phyloP scores from a whole-genome alignment of 1,140 invertebrate species.

The Tenebrio molitor region DNA sequence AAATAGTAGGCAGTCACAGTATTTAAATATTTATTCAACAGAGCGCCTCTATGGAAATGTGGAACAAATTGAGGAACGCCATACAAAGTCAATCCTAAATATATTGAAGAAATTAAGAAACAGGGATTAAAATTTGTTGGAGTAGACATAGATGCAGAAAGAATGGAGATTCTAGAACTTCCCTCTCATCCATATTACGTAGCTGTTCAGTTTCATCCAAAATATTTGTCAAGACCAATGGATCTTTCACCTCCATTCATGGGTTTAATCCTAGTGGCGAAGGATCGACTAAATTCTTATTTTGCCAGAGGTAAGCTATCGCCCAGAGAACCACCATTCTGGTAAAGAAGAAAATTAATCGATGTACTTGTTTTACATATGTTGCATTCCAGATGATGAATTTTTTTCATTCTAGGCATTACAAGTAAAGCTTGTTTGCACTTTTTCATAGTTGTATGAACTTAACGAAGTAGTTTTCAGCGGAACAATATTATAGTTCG shows the following conservation, averaged over 20 bases:
- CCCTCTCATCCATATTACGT: slow-evolving; percentile 92
- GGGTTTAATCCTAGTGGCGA: slow-evolving; percentile 91
- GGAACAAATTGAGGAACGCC: slow-evolving; percentile 92
- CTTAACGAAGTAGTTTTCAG: too few species aligned
- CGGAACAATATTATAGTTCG: too few species aligned
- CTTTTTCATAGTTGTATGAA: too few species aligned
- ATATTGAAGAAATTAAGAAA: slow-evolving; percentile 83
- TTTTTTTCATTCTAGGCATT: too few species aligned
- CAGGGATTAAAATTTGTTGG: slow-evolving; percentile 93
- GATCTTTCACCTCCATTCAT: slow-evolving; percentile 96
- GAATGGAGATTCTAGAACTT: slow-evolving; percentile 90
- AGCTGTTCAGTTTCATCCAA: slow-evolving; percentile 97
- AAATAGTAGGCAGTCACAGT: neutral
- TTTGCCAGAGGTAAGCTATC: slow-evolving; percentile 72
- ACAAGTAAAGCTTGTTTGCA: too few species aligned
- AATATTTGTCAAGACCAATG: slow-evolving; percentile 94
- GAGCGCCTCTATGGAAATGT: slow-evolving; percentile 88
- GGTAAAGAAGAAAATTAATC: slow-evolving; percentile 43
- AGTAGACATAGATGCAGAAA: slow-evolving; percentile 76
- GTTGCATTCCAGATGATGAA: slow-evolving; percentile 33
- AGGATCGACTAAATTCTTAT: slow-evolving; percentile 81
- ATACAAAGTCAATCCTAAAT: slow-evolving; percentile 96
- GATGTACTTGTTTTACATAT: neutral
- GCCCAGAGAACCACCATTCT: slow-evolving; percentile 58
- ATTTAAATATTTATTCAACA: slow-evolving; percentile 62